Percentiles rank a stretch among this genome's conserved stretches.
These are phyloP conservation scores for Syrista parreyssii DNA, from an alignment of 2,888 invertebrate species.

Conservation along the genomic window DNA sequence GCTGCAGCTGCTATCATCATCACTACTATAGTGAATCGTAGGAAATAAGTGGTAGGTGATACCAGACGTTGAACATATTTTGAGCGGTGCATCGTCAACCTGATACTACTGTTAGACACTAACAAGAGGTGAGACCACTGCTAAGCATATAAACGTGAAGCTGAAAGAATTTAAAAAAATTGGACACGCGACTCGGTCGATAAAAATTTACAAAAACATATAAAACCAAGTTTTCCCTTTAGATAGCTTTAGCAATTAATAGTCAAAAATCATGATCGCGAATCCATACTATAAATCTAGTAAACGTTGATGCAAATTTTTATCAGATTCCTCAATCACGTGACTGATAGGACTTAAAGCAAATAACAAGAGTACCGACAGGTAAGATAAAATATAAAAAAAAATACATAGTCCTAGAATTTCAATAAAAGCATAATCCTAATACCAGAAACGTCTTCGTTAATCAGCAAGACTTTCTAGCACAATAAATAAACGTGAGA, in stretches of 20 bases:
- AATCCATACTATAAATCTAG: not conserved
- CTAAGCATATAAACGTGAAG: not conserved
- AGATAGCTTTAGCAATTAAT: not conserved
- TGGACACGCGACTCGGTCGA: not conserved
- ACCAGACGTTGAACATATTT: conserved; percentile 32
- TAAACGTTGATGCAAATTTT: not conserved
- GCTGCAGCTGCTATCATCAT: conserved; percentile 57
- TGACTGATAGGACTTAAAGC: not conserved
- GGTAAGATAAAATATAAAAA: not conserved
- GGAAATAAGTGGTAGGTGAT: conserved; percentile 42
- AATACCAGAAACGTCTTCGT: not conserved
- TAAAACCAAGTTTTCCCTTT: not conserved
- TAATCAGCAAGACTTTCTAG: not conserved
- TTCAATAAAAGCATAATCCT: not conserved
- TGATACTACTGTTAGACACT: conserved; percentile 39
- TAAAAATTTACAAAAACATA: not conserved
- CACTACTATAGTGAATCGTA: conserved; percentile 50
- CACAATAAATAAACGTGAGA: not conserved
- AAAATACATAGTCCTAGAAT: not conserved
- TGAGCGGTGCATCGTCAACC: conserved; percentile 49
- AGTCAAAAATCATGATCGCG: not conserved
- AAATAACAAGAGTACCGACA: not conserved
- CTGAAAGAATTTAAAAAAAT: not conserved
- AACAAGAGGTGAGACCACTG: conserved; percentile 41
- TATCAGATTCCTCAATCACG: not conserved